Evolutionary conservation across 2,888 invertebrate species (phyloP), one percentile per base, ranked within the genome.

Genomic region (Microdon myrmicae): DNA sequence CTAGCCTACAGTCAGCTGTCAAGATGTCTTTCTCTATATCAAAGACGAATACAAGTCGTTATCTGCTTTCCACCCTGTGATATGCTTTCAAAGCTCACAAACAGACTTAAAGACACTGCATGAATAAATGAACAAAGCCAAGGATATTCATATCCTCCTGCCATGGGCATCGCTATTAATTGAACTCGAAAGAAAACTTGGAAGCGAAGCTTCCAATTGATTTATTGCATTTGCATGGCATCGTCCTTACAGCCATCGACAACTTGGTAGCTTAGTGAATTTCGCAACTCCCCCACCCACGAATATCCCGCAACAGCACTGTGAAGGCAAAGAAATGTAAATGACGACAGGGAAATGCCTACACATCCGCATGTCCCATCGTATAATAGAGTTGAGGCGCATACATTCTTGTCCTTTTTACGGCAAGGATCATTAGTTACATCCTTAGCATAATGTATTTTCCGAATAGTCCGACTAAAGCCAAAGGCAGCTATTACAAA

Each of bases 401-500:
- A 41, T 49, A 64, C 49, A 64, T 64, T 64, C 41, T 43, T 51
- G 37, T 41, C 23, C 32, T 17, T 64, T 37, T 41, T 56, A 35
- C 49, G 64, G 56, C 64, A 64, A 56, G 64, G 51, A 64, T 64
- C 64, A 64, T 64, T 64, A 64, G 64, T 64, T 64, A 64, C 56
- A 56, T 64, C 64, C 64, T 56, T 64, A 64, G 51, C 45, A 17
- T 56, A 56, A 64, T 56, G 38, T 64, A 39, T 64, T 39, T 51
- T 22, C 49, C 34, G 26, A 39, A 35, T n/a, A n/a, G n/a, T n/a
- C n/a, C n/a, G n/a, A n/a, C n/a, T n/a, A n/a, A n/a, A n/a, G n/a
- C n/a, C n/a, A n/a, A n/a, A n/a, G n/a, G n/a, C n/a, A n/a, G n/a
- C n/a, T n/a, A n/a, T n/a, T n/a, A n/a, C n/a, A n/a, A n/a, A n/a